Evolutionary conservation across 2,797 vertebrate genomes (phyloP), one percentile per base, ranked within the genome.

Genomic region (Helarctos malayanus): DNA sequence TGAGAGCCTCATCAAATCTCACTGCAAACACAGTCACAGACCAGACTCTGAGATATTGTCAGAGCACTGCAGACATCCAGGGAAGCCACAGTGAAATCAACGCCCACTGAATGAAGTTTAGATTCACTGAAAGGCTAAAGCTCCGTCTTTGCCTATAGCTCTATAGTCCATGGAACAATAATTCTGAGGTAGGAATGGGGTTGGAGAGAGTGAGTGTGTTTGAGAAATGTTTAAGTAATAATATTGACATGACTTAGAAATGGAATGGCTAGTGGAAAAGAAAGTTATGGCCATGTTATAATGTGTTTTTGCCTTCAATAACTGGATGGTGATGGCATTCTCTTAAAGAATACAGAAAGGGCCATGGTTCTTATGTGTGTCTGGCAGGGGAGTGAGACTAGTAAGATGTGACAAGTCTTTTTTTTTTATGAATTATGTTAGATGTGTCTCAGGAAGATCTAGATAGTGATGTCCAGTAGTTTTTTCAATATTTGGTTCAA

Each of bases 1-100:
- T n/a, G 57, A 76, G 1, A 84, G 45, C 12, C 61, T 95, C 78
- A 81, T 73, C 59, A 81, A 84, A 38, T 81, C 56, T 88, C 82
- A 88, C 38, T 81, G 18, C 57, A 96, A 29, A 52, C 49, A 63
- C 7, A 90, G 19, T n/a, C n/a, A 1, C 21, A 81, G 27, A 14
- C 11, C 49, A 73, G n/a, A 7, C 13, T 49, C 23, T 59, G 8
- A 45, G 45, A 63, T 56, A 25, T 23, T 65, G 21, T 78, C 47
- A 80, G 32, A 61, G 29, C 29, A 61, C 25, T 1, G 11, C 13
- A 54, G 25, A 81, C 5, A 79, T 63, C 52, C 38, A 29, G 29
- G 7, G 1, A 35, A 41, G n/a, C 5, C 13, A 52, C 13, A 25
- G 16, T n/a, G 10, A 84, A 61, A 5, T 56, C 15, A 41, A 0